Base-by-base conservation (phyloP, 1,140 invertebrate genomes). In the Diachasmimorpha longicaudata region DNA sequence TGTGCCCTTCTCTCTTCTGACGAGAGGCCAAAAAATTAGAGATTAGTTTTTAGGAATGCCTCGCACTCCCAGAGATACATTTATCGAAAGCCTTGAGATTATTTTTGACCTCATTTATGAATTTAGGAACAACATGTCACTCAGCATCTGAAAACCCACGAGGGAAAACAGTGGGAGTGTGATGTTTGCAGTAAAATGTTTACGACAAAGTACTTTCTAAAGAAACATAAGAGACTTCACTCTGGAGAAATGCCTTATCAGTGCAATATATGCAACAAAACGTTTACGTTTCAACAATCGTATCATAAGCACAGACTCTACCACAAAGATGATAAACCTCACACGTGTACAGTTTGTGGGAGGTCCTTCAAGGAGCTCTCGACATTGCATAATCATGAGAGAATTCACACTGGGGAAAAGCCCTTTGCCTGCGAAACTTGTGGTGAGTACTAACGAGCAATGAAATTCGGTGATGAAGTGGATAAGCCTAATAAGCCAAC, bases 361-460 rank as follows among this genome's bases (percentile, higher is more conserved):
- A 90, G 95, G 78, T 92, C 94, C 6, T 97, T 97, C 85, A 96
- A 96, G 85, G 95, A 96, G 86, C 89, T 96, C n/a, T 96, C 95
- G 4, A 96, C 95, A 4, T 89, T 98, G 14, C 95, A 97, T 82
- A 97, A 96, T 85, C 95, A 97, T 85, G 93, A 95, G 84, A 85
- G 95, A 73, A 96, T 97, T 80, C 95, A 94, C 81, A 96, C 95
- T 8, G 96, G 96, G 0, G 96, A 97, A 85, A 96, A 97, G 85
- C 96, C 96, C 13, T 97, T 96, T 83, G 93, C 93, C 55, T 98
- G 96, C 85, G 95, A 96, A 90, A 94, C 94, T 74, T 98, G 96
- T 87, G 95, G 95, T 96, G 90, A 87, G 86, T 31, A 31, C 31
- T 31, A 31, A 31, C 31, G 31, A 31, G 2, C 2, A 31, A 31